Conservation (phyloP, 92 coral and sea anemone genomes). For the Phenganax subtilis region DNA sequence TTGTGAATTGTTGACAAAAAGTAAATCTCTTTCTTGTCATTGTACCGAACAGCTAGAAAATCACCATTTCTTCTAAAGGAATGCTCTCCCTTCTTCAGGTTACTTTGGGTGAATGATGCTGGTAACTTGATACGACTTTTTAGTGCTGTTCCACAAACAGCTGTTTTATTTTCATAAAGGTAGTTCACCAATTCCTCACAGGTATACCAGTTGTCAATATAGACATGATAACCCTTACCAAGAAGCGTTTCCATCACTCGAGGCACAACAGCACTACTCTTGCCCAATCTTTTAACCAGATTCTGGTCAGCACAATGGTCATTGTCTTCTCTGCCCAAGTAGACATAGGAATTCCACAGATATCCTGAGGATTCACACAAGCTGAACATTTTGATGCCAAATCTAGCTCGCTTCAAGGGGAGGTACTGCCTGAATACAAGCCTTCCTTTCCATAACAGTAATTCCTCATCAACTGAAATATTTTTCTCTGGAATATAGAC, state of each 20-base stretch:
- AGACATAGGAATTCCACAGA: constrained; percentile 51
- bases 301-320: background rate
- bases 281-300: background rate
- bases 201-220: constrained; percentile 41
- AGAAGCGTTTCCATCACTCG: constrained; percentile 33
- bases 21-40: constrained; percentile 37
- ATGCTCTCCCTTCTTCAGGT: background rate
- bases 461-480: constrained; percentile 47
- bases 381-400: constrained; percentile 22
- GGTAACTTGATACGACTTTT: constrained; percentile 37
- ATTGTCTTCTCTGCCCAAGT: constrained; percentile 1
- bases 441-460: constrained; percentile 53
- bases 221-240: constrained; percentile 41
- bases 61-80: constrained; percentile 24
- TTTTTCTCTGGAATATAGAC: constrained; percentile 42
- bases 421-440: constrained; percentile 50
- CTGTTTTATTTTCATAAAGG: constrained; percentile 6
- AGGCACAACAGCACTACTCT: background rate
- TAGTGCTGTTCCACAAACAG: background rate
- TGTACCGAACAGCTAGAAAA: background rate
- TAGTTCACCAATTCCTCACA: constrained; percentile 12
- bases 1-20: constrained; percentile 45
- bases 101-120: constrained; percentile 1
- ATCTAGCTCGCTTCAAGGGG: constrained; percentile 46
- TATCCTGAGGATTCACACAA: constrained; percentile 51